Evolutionary conservation across 92 coral and sea anemone genomes (phyloP).

Genomic region (Parazoanthus atlanticus): DNA sequence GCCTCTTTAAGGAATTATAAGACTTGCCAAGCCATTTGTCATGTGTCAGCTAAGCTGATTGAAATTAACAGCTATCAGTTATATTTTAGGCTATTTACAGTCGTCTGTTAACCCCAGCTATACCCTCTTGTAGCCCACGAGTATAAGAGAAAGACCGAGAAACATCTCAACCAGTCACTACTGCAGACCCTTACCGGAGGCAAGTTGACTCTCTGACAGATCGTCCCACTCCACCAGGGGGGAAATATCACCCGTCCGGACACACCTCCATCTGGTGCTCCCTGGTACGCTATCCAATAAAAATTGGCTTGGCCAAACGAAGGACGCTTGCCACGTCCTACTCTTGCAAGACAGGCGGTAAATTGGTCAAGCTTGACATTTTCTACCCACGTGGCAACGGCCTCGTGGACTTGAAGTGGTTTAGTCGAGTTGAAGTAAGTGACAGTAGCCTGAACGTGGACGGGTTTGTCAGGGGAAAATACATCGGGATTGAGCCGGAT

Average conservation of each 20-base stretch:
- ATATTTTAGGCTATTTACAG: too few relatives aligned
- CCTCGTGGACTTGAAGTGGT: constrained; percentile 47
- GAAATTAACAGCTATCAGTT: too few relatives aligned
- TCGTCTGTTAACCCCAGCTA: too few relatives aligned
- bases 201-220: constrained; percentile 36
- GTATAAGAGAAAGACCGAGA: too few relatives aligned
- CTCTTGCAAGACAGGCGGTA: constrained; percentile 49
- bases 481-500: constrained; percentile 47
- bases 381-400: constrained; percentile 55
- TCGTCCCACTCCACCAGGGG: constrained; percentile 61
- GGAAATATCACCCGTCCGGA: constrained; percentile 51
- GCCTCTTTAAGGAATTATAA: too few relatives aligned
- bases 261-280: constrained; percentile 62
- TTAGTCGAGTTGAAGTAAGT: constrained; percentile 52
- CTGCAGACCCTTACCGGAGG: constrained; percentile 32
- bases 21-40: too few relatives aligned
- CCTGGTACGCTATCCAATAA: constrained; percentile 57
- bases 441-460: constrained; percentile 60
- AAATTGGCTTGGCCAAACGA: not conserved
- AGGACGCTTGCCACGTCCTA: constrained; percentile 36
- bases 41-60: too few relatives aligned
- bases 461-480: constrained; percentile 57
- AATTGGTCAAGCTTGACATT: constrained; percentile 20
- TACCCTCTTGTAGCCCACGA: too few relatives aligned
- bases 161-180: too few relatives aligned